Evolutionary conservation across 2,113 vertebrate species (phyloP), one percentile per base, ranked within the genome.

Genomic region (Rhineura floridana): DNA sequence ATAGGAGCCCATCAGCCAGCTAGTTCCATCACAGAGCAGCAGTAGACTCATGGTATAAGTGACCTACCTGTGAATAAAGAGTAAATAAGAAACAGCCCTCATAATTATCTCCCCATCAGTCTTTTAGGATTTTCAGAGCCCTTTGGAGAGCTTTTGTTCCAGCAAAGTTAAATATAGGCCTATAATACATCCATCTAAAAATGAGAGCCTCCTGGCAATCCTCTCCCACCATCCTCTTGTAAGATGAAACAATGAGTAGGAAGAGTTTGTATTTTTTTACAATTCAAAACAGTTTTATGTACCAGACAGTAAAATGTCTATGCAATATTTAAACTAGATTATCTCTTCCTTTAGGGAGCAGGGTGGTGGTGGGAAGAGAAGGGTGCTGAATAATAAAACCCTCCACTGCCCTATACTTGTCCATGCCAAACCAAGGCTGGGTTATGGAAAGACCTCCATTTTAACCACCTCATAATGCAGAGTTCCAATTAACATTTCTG

Each of bases 101-200:
- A 67, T 25, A 81, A 59, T 88, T 23, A 70, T 84, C 50, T 88
- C 85, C 87, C 89, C 0, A 9, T 90, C 77, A 90, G 91, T n/a
- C 91, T 78, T 91, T 52, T 89, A 78, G 82, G 12, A 0, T 87
- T 88, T 86, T 76, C 90, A 70, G 82, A 65, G 85, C 63, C 89
- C 90, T 77, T 76, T 86, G 0, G 0, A 81, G 84, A 52, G 87
- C 87, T 90, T 84, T 87, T 88, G 85, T 85, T 73, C 89, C 87
- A 80, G 84, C 87, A 87, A 36, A 89, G 82, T 81, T 93, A 91
- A 90, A 93, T 21, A 73, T 1, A 86, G 93, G 80, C 76, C 89
- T 62, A 80, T 63, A 88, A 33, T 65, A 86, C 55, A 50, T 88
- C 89, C 88, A 1, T 42, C 83, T 39, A 0, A 48, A 75, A 87